Percentiles rank a stretch among this genome's conserved stretches.
phyloP scores from a whole-genome alignment of 2,113 vertebrate species.

The Reinhardtius hippoglossoides region DNA sequence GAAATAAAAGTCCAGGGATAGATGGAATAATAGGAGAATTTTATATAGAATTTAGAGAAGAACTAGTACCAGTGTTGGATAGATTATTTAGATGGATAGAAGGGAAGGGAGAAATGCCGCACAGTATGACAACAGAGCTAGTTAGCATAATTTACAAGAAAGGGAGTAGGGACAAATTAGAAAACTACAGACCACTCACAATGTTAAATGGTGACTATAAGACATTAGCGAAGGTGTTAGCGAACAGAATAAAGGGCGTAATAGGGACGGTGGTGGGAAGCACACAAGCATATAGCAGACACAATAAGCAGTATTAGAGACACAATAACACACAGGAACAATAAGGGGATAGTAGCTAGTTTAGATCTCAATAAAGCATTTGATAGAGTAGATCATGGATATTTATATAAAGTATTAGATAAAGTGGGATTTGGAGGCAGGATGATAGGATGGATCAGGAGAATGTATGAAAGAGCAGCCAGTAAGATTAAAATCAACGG shows the following conservation, averaged over 20 bases:
- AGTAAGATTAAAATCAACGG: background rate
- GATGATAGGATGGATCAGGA: background rate
- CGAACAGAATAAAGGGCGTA: background rate
- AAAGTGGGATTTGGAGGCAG: background rate
- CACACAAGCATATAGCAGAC: background rate
- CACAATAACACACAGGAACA: background rate
- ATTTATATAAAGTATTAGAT: background rate
- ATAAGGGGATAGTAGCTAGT: background rate
- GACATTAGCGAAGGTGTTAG: too few relatives aligned
- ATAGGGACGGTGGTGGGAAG: background rate
- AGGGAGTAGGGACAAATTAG: background rate
- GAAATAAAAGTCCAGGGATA: background rate
- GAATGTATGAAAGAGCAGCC: background rate
- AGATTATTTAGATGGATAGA: background rate
- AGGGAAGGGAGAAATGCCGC: background rate
- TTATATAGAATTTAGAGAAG: too few relatives aligned
- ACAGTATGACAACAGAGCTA: background rate
- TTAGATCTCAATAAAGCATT: background rate
- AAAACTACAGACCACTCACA: too few relatives aligned
- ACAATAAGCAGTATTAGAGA: background rate
- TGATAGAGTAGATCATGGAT: background rate
- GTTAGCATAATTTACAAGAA: background rate
- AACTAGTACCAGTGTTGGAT: background rate
- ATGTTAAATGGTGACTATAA: too few relatives aligned
- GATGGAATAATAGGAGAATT: background rate